Evolutionary conservation across 2,888 invertebrate genomes (phyloP).

Genomic region (Microctonus hyperodae): DNA sequence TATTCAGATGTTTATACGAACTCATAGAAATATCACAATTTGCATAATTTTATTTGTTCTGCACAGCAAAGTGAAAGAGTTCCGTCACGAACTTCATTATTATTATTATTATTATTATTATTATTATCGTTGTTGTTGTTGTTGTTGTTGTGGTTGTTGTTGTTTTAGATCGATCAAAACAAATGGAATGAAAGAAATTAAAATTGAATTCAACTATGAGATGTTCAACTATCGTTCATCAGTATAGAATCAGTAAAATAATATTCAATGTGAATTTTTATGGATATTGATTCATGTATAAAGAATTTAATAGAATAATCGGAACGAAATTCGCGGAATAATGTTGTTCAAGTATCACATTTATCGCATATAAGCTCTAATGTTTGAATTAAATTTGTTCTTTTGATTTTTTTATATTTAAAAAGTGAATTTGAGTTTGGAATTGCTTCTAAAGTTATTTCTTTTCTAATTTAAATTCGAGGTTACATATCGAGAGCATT

Average conservation of each 20-base stretch:
- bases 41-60: conserved; percentile 20
- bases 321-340: neutral
- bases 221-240: too few species aligned
- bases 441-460: neutral
- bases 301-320: neutral
- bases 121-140: too few species aligned
- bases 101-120: too few species aligned
- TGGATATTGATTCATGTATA: neutral
- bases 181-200: too few species aligned
- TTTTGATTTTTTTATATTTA: neutral
- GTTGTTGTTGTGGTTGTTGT: too few species aligned
- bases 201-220: too few species aligned
- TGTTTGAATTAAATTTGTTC: neutral
- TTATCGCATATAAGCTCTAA: neutral
- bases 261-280: too few species aligned
- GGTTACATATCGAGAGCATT: neutral
- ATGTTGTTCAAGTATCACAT: neutral
- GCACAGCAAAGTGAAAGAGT: conserved; percentile 17
- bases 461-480: neutral
- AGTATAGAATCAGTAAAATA: too few species aligned
- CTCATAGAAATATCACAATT: conserved; percentile 2
- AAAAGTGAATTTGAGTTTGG: neutral
- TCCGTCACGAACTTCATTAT: conserved; percentile 7
- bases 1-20: neutral
- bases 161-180: too few species aligned